Evolutionary conservation across 92 coral and sea anemone species (phyloP), one percentile per base, ranked within the genome.

Genomic region (Epizoanthus rinbou): DNA sequence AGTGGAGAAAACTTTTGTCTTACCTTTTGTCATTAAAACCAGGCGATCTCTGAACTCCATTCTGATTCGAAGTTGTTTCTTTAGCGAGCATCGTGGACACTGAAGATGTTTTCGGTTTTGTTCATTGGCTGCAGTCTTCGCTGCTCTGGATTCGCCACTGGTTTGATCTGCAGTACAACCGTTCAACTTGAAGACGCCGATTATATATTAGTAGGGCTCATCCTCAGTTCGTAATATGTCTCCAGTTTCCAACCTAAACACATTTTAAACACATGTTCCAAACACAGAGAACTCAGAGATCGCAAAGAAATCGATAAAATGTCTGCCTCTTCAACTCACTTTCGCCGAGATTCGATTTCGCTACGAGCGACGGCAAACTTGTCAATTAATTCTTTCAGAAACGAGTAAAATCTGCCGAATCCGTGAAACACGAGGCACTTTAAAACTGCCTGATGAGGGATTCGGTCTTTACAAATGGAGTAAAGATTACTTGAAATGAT

Each of bases 211-310:
- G n/a, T 3, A 3, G 3, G 28, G 3, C 15, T 67, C 47, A 24
- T 33, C 47, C 15, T 6, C 19, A 25, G 28, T 33, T 67, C 73
- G 6, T 21, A 18, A 15, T n/a, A 67, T 33, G 22, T 57, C 10
- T 56, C 45, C 43, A 37, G 43, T 47, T 74, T 54, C 57, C 22
- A 56, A 24, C 39, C 80, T 54, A 35, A 10, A 56, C 47, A 31
- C 54, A 25, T 25, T 25, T 74, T 56, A 23, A 74, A 22, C 80
- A 74, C 80, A 63, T 74, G 80, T 74, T 74, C 31, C 22, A 74
- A 74, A 54, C 57, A 74, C 57, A 63, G 47, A 56, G 57, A 74
- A 43, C 5, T 16, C 43, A 74, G 57, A 62, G 54, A 54, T 47
- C 33, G 24, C 60, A n/a, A 73, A 73, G 8, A 45, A 21, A 45